A percentile compares a stretch with the other conserved stretches of the same genome.
Evolutionary conservation across 2,888 invertebrate species (phyloP).

Genomic region (Ceraclea dissimilis): DNA sequence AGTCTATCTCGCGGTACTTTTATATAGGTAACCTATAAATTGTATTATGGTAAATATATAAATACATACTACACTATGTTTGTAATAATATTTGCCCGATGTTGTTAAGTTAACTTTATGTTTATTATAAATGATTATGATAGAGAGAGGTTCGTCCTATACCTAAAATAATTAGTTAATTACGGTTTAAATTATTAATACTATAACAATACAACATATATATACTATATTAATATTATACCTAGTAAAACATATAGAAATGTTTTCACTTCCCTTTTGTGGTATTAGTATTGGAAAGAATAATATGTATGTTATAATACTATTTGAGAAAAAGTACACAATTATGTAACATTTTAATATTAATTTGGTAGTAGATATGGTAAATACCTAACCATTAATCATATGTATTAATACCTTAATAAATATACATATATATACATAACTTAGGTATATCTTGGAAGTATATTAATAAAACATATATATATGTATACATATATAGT

Average conservation of each 20-base stretch:
- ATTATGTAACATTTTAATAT: too few species aligned
- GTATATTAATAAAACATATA: slow-evolving; percentile 30
- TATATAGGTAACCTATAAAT: too few species aligned
- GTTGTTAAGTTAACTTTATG: slow-evolving; percentile 35
- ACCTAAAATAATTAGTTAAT: slow-evolving; percentile 48
- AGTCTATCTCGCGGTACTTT: too few species aligned
- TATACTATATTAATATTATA: too few species aligned
- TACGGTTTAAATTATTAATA: slow-evolving; percentile 52
- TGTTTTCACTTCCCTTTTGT: too few species aligned
- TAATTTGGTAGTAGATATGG: too few species aligned
- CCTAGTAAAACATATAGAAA: too few species aligned
- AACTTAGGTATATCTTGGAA: slow-evolving; percentile 50
- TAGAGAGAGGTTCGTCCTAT: slow-evolving; percentile 46
- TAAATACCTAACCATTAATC: slow-evolving; percentile 33
- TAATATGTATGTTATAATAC: too few species aligned
- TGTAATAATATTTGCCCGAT: neutral
- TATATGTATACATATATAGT: neutral
- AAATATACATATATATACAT: neutral
- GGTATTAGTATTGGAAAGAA: too few species aligned
- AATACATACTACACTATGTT: too few species aligned
- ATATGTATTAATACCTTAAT: slow-evolving; percentile 30
- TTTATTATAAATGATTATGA: slow-evolving; percentile 48
- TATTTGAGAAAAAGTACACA: too few species aligned
- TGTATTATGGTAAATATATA: too few species aligned
- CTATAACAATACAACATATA: slow-evolving; percentile 35